Conservation (phyloP, 2,888 invertebrate species). For the Xestia c-nigrum region DNA sequence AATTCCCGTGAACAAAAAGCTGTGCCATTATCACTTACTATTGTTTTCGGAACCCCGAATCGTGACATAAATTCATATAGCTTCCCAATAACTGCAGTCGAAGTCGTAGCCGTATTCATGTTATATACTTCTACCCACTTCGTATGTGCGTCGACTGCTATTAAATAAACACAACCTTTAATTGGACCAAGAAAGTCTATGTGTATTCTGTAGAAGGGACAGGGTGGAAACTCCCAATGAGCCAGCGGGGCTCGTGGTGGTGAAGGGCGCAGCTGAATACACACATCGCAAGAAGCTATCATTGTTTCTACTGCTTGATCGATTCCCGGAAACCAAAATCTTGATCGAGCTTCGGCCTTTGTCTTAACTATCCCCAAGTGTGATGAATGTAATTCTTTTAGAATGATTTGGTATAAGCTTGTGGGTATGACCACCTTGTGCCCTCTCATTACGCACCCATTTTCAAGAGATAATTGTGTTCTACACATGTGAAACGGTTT, state of each 20-base stretch:
- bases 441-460: no score
- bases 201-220: conserved; percentile 8
- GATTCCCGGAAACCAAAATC: no score
- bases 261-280: conserved; percentile 1
- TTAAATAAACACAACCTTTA: neutral
- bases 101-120: no score
- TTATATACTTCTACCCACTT: no score
- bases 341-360: no score
- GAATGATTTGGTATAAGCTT: no score
- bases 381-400: no score
- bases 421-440: neutral
- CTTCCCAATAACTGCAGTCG: no score
- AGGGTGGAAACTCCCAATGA: neutral
- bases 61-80: neutral
- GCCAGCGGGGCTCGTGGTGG: neutral
- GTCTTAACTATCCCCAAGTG: no score
- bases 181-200: conserved; percentile 26
- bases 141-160: no score
- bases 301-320: neutral
- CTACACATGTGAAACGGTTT: neutral
- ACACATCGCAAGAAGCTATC: neutral
- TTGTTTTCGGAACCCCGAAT: no score
- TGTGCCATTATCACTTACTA: conserved; percentile 57
- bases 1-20: conserved; percentile 17
- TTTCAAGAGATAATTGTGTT: neutral